These are phyloP conservation scores for Dermatophagoides farinae DNA, from an alignment of 1,140 invertebrate genomes.

Conservation along the genomic window DNA sequence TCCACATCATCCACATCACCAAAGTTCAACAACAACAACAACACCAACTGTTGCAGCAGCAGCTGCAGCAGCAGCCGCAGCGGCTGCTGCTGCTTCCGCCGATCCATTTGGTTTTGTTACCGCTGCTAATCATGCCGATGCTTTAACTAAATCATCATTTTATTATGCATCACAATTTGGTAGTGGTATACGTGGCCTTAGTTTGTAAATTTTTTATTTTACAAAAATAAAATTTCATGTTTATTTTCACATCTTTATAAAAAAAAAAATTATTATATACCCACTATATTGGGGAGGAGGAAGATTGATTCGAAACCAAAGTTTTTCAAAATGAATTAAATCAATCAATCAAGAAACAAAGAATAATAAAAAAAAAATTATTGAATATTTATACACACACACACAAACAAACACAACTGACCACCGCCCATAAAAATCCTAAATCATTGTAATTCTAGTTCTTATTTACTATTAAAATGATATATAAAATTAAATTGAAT, in stretches of 20 bases:
- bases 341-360: no score
- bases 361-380: no score
- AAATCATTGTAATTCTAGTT: no score
- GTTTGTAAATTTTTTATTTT: background rate
- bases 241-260: background rate
- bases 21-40: background rate
- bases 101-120: conserved; percentile 7
- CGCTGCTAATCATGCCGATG: background rate
- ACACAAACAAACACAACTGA: no score
- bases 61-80: background rate
- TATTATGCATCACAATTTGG: conserved; percentile 15
- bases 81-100: background rate
- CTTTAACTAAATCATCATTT: conserved; percentile 10
- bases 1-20: background rate
- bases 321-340: no score
- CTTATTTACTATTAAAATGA: no score
- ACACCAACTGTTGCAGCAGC: background rate
- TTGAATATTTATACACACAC: no score
- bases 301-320: no score
- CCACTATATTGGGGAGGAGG: no score
- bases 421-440: no score
- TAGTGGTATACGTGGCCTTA: conserved; percentile 5
- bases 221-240: background rate
- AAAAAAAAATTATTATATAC: background rate
- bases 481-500: no score